Evolutionary conservation across 2,113 vertebrate genomes (phyloP), one percentile per base, ranked within the genome.

Genomic region (Strix aluco): DNA sequence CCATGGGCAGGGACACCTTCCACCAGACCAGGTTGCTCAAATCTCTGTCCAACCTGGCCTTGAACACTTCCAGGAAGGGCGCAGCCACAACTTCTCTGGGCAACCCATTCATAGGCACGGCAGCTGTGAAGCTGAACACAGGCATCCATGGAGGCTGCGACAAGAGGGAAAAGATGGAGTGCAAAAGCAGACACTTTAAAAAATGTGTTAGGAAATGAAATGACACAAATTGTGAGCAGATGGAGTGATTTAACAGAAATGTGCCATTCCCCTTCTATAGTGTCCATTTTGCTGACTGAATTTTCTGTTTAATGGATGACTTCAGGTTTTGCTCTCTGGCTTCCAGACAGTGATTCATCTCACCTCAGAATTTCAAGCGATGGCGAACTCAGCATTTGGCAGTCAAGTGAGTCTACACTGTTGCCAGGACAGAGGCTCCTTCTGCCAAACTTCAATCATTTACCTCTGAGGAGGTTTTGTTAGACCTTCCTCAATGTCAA

Each of bases 301-400:
- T 72, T 86, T 89, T 81, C 65, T 92, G 5, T 55, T 91, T 92
- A 96, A 91, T 90, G 49, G 57, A 78, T 91, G 57, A 69, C 58
- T 95, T 92, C 77, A 87, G 52, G 81, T 77, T 95, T 95, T 87
- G 54, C 36, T 86, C 12, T 59, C 77, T 87, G 78, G 65, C 70
- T 96, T 87, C 40, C 81, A 92, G 81, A 72, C 52, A 86, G 59
- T 54, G 92, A 94, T 95, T 86, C 51, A 75, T 91, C 61, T 91
- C 70, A 81, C 44, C 44, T 89, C 77, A 84, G 73, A 82, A 95
- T 72, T 92, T 87, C 40, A 91, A 92, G 42, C 70, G 58, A 94
- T 66, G 78, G 69, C 2, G 7, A 65, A 92, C 30, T 88, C 81
- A 94, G 83, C 49, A 85, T 75, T 94, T 96, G 94, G 91, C 96